Evolutionary conservation across 2,888 invertebrate genomes (phyloP), one percentile per base, ranked within the genome.

Genomic region (Gastracanthus pulcherrimus): DNA sequence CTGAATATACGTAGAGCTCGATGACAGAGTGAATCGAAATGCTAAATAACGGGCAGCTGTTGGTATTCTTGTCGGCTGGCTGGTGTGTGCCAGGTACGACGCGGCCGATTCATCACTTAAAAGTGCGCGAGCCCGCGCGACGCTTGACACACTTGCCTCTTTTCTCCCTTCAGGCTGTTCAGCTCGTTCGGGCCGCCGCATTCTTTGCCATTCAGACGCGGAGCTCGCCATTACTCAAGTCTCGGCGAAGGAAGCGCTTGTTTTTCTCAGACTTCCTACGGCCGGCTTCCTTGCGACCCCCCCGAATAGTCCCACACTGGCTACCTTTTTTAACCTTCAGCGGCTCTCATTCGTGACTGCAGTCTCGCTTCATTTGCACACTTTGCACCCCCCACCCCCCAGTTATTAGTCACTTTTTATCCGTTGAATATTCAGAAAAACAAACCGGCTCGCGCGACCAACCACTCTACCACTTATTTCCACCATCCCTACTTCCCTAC

Each of bases 81-180:
- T n/a, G n/a, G n/a, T n/a, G 23, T 31, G 34, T 81, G 19, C 72
- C 55, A 55, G 45, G 60, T 60, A 55, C 41, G 23, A n/a, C 13
- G 38, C 64, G 45, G 75, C 69, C 80, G 79, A 84, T 85, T 86
- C 85, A 86, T 86, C 86, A 84, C 85, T 84, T 84, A 84, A 83
- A 83, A 86, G 84, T 83, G 76, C 45, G 16, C n/a, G n/a, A n/a
- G n/a, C n/a, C 74, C 41, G 13, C 64, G 34, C 71, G 74, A 45
- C 77, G 82, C 83, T 81, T 84, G 84, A 83, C 85, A 84, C 82
- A 86, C 74, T 86, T 84, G 84, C 83, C 84, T 48, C 80, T 3
- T 83, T 84, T 72, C 48, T 48, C 72, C 67, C 23, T 62, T 38
- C 38, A 16, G 60, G 31, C 1, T n/a, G n/a, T 38, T 38, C 9